Evolutionary conservation across 2,888 invertebrate species (phyloP).

Genomic region (Hylaea fasciaria): DNA sequence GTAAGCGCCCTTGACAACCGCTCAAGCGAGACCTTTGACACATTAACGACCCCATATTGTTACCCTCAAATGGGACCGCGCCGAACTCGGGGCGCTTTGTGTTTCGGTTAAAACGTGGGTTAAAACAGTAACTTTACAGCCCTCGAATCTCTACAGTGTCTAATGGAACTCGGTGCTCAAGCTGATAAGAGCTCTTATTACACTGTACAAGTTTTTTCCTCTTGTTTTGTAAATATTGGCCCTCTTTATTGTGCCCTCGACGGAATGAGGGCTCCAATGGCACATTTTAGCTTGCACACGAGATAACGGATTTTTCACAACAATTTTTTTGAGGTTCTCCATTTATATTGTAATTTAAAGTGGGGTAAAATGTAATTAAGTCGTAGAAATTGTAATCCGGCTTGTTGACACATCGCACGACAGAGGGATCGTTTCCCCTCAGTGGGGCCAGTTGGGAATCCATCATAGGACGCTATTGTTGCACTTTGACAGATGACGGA

Average conservation of each 20-base stretch:
- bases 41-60: constrained; percentile 50
- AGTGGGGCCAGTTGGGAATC: constrained; percentile 36
- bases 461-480: constrained; percentile 37
- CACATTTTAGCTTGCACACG: constrained; percentile 12
- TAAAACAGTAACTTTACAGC: constrained; percentile 62
- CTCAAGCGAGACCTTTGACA: constrained; percentile 50
- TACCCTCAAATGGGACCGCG: constrained; percentile 40
- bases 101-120: constrained; percentile 63
- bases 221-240: constrained; percentile 71
- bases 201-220: constrained; percentile 69
- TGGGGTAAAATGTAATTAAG: constrained; percentile 46
- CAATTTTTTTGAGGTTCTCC: constrained; percentile 16
- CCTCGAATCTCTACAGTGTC: constrained; percentile 76
- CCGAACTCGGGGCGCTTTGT: constrained; percentile 50
- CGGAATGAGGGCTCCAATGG: constrained; percentile 29
- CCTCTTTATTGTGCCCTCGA: constrained; percentile 21
- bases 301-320: constrained; percentile 20
- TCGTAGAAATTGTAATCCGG: constrained; percentile 58
- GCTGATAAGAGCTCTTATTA: constrained; percentile 76
- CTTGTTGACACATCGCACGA: constrained; percentile 60
- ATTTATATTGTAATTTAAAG: constrained; percentile 42
- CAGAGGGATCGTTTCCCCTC: constrained; percentile 50
- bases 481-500: constrained; percentile 39
- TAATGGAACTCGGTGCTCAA: constrained; percentile 72
- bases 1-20: constrained; percentile 43